phyloP scores from a whole-genome alignment of 2,888 invertebrate genomes.

The Rhabditoides inermis region DNA sequence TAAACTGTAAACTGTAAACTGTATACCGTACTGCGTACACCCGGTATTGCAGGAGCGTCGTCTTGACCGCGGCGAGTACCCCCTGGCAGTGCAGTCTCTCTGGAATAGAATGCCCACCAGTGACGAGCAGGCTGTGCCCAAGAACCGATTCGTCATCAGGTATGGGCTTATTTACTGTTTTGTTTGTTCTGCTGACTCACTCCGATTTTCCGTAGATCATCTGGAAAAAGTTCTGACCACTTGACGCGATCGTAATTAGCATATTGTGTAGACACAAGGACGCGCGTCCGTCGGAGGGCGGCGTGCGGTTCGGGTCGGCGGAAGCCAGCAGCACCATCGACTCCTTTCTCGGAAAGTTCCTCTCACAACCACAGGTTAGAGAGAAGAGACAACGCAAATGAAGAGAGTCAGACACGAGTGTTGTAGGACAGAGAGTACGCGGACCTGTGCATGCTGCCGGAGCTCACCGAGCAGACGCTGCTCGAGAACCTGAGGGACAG shows the following conservation, averaged over 20 bases:
- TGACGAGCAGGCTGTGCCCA: slow-evolving; percentile 20
- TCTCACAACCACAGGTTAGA: slow-evolving; percentile 67
- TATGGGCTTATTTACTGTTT: not conserved
- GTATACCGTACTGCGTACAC: no score
- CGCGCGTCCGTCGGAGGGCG: slow-evolving; percentile 21
- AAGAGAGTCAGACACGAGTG: slow-evolving; percentile 5
- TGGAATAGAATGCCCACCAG: slow-evolving; percentile 24
- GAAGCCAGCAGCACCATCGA: slow-evolving; percentile 67
- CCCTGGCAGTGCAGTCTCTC: slow-evolving; percentile 56
- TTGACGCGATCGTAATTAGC: no score
- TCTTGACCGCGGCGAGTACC: slow-evolving; percentile 65
- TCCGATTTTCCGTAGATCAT: no score
- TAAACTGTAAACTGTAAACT: no score
- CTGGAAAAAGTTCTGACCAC: no score
- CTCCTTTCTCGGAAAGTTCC: slow-evolving; percentile 81
- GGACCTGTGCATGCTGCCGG: slow-evolving; percentile 86
- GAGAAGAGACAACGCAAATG: no score
- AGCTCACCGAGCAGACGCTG: slow-evolving; percentile 83
- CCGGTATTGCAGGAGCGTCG: slow-evolving; percentile 60
- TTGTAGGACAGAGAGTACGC: slow-evolving; percentile 80
- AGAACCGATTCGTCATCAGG: slow-evolving; percentile 33
- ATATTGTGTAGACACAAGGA: slow-evolving; percentile 25
- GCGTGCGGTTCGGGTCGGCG: slow-evolving; percentile 66
- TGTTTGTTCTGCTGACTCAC: no score
- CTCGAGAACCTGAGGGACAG: slow-evolving; percentile 71